Conservation (phyloP, 92 coral and sea anemone genomes). For the Siderastrea radians region DNA sequence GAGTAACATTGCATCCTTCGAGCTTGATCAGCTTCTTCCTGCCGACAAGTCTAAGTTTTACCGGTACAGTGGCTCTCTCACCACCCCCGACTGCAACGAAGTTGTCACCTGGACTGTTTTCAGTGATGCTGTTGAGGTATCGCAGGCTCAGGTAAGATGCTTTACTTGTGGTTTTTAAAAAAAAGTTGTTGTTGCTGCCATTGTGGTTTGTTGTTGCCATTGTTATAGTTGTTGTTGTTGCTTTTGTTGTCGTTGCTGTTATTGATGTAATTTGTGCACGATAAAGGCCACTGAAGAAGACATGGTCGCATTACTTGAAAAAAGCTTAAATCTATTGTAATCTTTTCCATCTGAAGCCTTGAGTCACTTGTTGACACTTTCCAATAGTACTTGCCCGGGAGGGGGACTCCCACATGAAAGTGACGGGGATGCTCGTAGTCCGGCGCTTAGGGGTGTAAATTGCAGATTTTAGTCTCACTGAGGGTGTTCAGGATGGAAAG, state of each 20-base stretch:
- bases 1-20: conserved; percentile 1
- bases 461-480: no score
- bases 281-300: background rate
- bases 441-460: no score
- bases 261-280: background rate
- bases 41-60: conserved; percentile 60
- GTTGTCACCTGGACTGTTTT: conserved; percentile 79
- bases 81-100: conserved; percentile 82
- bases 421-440: no score
- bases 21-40: conserved; percentile 40
- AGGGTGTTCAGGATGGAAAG: no score
- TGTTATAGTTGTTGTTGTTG: background rate
- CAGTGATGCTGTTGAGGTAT: conserved; percentile 20
- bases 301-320: background rate
- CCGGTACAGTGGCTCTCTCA: conserved; percentile 84
- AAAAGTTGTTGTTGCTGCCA: no score
- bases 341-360: no score
- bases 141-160: conserved; percentile 58
- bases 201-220: background rate
- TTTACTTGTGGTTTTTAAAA: background rate
- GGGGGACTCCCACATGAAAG: no score
- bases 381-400: no score
- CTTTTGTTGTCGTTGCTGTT: background rate
- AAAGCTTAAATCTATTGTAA: no score
- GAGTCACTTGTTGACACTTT: no score